These are phyloP conservation scores for Athalia cordata DNA, from an alignment of 2,888 invertebrate species.

Conservation along the genomic window DNA sequence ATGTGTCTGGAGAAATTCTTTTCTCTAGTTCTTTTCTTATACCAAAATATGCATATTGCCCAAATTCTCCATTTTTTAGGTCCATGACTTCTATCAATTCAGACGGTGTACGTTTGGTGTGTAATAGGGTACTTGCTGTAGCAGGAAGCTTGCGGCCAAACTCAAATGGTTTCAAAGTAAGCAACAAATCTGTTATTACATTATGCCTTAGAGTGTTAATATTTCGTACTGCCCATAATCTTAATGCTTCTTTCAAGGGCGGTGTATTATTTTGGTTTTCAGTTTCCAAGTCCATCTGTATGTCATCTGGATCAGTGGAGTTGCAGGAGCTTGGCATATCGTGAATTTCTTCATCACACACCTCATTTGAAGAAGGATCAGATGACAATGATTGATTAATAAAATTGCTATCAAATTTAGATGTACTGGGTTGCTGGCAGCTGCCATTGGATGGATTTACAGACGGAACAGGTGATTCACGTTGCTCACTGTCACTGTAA, in stretches of 20 bases:
- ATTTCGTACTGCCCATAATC: conserved; percentile 26
- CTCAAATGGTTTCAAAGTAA: neutral
- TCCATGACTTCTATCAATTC: conserved; percentile 1
- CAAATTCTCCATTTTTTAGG: neutral
- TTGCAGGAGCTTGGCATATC: neutral
- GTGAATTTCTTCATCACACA: neutral
- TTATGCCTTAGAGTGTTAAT: conserved; percentile 4
- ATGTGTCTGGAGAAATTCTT: conserved; percentile 34
- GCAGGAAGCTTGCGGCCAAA: conserved; percentile 11
- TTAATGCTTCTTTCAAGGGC: neutral
- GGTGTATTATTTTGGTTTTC: neutral
- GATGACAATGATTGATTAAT: too few species aligned
- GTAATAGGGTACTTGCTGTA: conserved; percentile 4
- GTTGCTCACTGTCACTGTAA: neutral
- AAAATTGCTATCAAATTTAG: neutral
- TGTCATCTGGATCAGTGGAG: neutral
- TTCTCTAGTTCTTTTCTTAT: conserved; percentile 31
- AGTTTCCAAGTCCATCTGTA: too few species aligned
- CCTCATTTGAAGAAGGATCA: too few species aligned
- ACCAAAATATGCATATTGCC: conserved; percentile 38
- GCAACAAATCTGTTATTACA: conserved; percentile 5
- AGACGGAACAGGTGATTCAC: conserved; percentile 3
- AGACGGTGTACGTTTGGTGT: conserved; percentile 4
- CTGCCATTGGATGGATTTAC: too few species aligned
- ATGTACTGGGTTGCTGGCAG: neutral